These are phyloP conservation scores for Thamnaconus septentrionalis DNA, from an alignment of 2,113 vertebrate species.

Conservation along the genomic window DNA sequence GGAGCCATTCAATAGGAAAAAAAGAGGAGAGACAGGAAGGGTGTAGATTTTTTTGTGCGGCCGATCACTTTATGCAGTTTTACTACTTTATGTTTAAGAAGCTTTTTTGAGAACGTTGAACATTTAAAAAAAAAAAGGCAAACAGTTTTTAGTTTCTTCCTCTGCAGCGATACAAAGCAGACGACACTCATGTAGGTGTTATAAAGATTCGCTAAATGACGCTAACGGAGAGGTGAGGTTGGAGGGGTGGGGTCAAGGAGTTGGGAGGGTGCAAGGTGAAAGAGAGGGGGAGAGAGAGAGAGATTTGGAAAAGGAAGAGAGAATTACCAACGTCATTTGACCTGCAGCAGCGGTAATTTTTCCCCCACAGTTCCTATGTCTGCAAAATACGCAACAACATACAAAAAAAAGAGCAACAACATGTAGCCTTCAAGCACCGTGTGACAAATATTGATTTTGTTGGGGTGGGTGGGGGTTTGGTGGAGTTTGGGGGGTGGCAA, in stretches of 20 bases:
- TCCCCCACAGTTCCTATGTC: constrained; percentile 98
- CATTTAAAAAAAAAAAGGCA: not conserved
- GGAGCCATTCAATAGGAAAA: no score
- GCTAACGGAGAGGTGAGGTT: constrained; percentile 29
- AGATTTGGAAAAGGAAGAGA: constrained; percentile 94
- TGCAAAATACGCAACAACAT: constrained; percentile 99
- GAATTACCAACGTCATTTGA: constrained; percentile 99
- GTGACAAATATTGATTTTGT: constrained; percentile 38
- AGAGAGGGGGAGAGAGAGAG: constrained; percentile 47
- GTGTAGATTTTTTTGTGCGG: no score
- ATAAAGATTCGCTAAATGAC: constrained; percentile 59
- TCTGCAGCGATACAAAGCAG: constrained; percentile 26
- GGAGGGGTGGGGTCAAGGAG: constrained; percentile 10
- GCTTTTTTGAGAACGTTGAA: not conserved
- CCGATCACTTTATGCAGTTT: no score
- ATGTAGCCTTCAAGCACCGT: constrained; percentile 75
- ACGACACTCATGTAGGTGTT: constrained; percentile 51
- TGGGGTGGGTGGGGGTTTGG: no score
- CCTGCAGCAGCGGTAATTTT: constrained; percentile 98
- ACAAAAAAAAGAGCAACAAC: constrained; percentile 78
- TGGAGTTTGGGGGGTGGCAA: not conserved
- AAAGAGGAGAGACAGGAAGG: no score
- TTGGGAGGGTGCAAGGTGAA: constrained; percentile 45
- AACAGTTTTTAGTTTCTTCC: not conserved
- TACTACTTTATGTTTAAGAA: no score